Evolutionary conservation across 1,140 invertebrate species (phyloP), one percentile per base, ranked within the genome.

Genomic region (Bombus confusus): DNA sequence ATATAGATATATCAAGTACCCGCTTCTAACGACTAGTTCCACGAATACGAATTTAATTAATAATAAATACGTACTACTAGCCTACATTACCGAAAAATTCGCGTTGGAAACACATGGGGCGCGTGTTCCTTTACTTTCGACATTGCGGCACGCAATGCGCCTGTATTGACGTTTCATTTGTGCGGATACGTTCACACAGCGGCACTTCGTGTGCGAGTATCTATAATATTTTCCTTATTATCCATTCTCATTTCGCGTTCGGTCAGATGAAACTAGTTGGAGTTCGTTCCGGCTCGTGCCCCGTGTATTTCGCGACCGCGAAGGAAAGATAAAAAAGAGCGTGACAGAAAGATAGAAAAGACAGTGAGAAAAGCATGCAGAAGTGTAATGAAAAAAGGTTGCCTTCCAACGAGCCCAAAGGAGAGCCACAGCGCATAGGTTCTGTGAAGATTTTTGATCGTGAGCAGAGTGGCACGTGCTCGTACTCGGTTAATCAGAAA

Each of bases 1-100:
- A 86, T 83, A 88, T 69, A 88, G 62, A 88, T 89, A 91, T 92
- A 83, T 88, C 80, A 93, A 91, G 91, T 92, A 93, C 91, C 93
- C 92, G 92, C 92, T 92, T 93, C 93, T 94, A 94, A 93, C 91
- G 91, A 93, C 92, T 93, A 94, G 92, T 94, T 92, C 88, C 82
- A 91, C 91, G 87, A 90, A 92, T 91, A 92, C 91, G 90, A 93
- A 91, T 88, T 87, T 91, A 86, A 91, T 92, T 91, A 89, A 90
- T 92, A 87, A 92, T 92, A 86, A 69, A 92, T 94, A 94, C 91
- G 90, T 93, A 94, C 93, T 94, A 94, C 93, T 93, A 90, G 90
- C 91, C 92, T 90, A 92, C 74, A 87, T 86, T 90, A 90, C 86
- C 62, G 76, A 28, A n/a, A 34, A 31, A 41, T 37, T 78, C 82